These are phyloP conservation scores for Amphiprion percula DNA, from an alignment of 2,113 vertebrate species.

Conservation along the genomic window DNA sequence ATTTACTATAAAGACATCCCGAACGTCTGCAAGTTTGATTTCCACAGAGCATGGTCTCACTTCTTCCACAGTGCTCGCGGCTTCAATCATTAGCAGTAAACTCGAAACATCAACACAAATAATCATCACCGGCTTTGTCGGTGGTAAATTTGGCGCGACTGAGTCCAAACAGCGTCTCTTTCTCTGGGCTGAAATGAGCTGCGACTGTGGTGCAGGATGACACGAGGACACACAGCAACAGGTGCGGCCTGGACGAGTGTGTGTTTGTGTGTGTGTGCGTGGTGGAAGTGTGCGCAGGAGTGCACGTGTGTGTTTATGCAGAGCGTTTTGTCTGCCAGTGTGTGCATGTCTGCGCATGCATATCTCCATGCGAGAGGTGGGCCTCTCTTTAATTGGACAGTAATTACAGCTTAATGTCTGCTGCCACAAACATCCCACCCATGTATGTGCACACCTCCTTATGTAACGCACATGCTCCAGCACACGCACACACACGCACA, in stretches of 20 bases:
- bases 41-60: neutral
- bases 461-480: slow-evolving; percentile 30
- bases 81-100: slow-evolving; percentile 6
- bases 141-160: slow-evolving; percentile 55
- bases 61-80: neutral
- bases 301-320: slow-evolving; percentile 12
- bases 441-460: slow-evolving; percentile 36
- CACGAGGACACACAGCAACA: slow-evolving; percentile 57
- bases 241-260: slow-evolving; percentile 42
- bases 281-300: neutral
- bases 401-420: slow-evolving; percentile 48
- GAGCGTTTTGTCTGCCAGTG: neutral
- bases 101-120: slow-evolving; percentile 18
- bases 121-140: slow-evolving; percentile 48
- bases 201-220: neutral
- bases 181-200: slow-evolving; percentile 34
- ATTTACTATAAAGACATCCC: neutral
- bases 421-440: slow-evolving; percentile 44
- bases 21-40: neutral
- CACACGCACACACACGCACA: neutral
- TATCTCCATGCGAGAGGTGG: slow-evolving; percentile 8
- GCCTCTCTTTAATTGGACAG: slow-evolving; percentile 50
- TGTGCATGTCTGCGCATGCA: neutral
- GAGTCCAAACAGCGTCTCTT: slow-evolving; percentile 60
- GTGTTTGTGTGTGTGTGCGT: slow-evolving; percentile 8